Conservation (phyloP, 2,797 vertebrate genomes). For the Molossus alvarezi region DNA sequence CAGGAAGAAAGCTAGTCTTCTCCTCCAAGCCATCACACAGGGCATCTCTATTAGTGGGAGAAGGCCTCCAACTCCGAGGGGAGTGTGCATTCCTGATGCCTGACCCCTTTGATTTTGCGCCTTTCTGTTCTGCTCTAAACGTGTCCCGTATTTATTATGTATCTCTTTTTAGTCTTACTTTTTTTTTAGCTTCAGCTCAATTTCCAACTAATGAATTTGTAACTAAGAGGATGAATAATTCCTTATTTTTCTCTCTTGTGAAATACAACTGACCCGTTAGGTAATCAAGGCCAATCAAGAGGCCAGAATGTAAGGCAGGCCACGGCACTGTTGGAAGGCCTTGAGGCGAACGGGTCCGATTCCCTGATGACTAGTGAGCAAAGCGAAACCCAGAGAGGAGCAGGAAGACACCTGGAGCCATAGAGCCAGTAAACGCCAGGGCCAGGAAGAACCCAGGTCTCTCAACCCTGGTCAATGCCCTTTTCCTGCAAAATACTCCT, state of each 20-base stretch:
- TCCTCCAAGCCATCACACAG: neutral
- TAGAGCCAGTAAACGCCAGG: neutral
- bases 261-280: neutral
- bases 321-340: neutral
- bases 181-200: neutral
- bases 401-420: neutral
- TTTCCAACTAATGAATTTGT: neutral
- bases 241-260: neutral
- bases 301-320: neutral
- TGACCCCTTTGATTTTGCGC: neutral
- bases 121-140: neutral
- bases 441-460: neutral
- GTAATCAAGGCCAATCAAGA: neutral
- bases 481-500: neutral
- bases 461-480: neutral
- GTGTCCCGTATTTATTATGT: neutral
- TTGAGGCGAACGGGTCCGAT: neutral
- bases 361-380: neutral
- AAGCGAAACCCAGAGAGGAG: neutral
- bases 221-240: slow-evolving; percentile 47
- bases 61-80: neutral
- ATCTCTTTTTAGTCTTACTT: neutral
- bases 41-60: neutral
- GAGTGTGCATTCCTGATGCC: neutral
- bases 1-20: neutral